Base-by-base conservation (phyloP, 1,140 invertebrate genomes). In the Zophobas morio region DNA sequence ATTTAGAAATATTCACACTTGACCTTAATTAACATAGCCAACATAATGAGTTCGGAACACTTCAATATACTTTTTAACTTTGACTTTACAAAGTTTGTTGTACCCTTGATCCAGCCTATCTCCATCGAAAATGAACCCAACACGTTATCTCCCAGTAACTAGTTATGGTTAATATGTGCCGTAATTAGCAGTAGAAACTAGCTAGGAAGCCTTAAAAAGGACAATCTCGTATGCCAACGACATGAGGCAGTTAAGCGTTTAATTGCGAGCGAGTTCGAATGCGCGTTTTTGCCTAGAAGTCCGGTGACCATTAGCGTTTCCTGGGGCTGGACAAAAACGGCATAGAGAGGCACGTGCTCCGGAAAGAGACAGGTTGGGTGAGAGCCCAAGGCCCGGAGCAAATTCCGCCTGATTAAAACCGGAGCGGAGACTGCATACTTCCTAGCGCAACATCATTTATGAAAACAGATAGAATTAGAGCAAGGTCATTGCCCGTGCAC, bases 391-490 rank as follows among this genome's bases (percentile, higher is more conserved):
- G 51, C 66, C 57, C 74, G 60, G 74, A 47, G 66, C 63, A 46
- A 46, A 76, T 76, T 76, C 74, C 74, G 74, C 6, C 36, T 76
- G 74, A 76, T 76, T 76, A 76, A 66, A 76, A 76, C 74, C 63
- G 57, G 74, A 76, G 74, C 57, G 74, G 49, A 66, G 60, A 66
- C 37, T 42, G 74, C 74, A 75, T 57, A 75, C 74, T 70, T 76
- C 74, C 74, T 66, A 53, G 66, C 35, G 47, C 66, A 70, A 53
- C 35, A 76, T 54, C 60, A 60, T 76, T 76, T 76, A 76, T 76
- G 57, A 70, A 76, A 76, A 49, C 57, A 36, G 66, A 76, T 46
- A 70, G 66, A 76, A 76, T 76, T 70, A 76, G 74, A 76, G 63
- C 74, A 76, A 76, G 74, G 74, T 76, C 74, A 57, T 60, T 76